Conservation (phyloP, 2,113 vertebrate species). For the Ammodramus savannarum region DNA sequence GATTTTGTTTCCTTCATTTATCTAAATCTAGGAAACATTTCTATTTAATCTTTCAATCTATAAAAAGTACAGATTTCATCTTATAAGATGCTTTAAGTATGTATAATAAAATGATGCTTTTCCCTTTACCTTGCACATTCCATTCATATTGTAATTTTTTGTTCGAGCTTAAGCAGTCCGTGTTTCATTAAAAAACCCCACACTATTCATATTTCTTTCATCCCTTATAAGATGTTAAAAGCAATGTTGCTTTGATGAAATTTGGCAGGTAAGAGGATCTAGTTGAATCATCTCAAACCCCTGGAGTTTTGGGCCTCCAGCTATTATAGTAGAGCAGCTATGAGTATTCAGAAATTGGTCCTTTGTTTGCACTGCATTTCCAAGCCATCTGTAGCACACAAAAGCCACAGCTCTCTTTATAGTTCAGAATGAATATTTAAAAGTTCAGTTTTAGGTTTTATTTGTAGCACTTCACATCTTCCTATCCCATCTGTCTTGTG, state of each 20-base stretch:
- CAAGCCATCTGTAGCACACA: conserved; percentile 61
- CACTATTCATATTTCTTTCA: conserved; percentile 41
- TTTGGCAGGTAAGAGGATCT: conserved; percentile 61
- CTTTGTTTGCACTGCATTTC: conserved; percentile 64
- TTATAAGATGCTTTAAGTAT: not conserved
- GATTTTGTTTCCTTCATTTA: conserved; percentile 29
- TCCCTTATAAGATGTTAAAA: conserved; percentile 52
- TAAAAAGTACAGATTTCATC: conserved; percentile 15
- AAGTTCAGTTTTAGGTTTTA: conserved; percentile 65
- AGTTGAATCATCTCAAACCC: conserved; percentile 60
- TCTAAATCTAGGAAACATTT: conserved; percentile 21
- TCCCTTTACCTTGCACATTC: conserved; percentile 42
- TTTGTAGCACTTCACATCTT: conserved; percentile 55
- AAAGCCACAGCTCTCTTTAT: conserved; percentile 60
- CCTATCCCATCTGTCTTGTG: conserved; percentile 32
- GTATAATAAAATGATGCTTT: conserved; percentile 19
- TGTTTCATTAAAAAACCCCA: conserved; percentile 21
- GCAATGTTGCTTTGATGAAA: conserved; percentile 49
- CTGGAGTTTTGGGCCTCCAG: conserved; percentile 58
- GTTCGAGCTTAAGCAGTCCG: conserved; percentile 19
- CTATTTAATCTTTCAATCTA: conserved; percentile 11
- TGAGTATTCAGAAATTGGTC: conserved; percentile 57
- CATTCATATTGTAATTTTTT: conserved; percentile 57
- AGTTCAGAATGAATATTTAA: conserved; percentile 68
- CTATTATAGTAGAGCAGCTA: conserved; percentile 52